Evolutionary conservation across 2,113 vertebrate genomes (phyloP).

Genomic region (Pseudopodoces humilis): DNA sequence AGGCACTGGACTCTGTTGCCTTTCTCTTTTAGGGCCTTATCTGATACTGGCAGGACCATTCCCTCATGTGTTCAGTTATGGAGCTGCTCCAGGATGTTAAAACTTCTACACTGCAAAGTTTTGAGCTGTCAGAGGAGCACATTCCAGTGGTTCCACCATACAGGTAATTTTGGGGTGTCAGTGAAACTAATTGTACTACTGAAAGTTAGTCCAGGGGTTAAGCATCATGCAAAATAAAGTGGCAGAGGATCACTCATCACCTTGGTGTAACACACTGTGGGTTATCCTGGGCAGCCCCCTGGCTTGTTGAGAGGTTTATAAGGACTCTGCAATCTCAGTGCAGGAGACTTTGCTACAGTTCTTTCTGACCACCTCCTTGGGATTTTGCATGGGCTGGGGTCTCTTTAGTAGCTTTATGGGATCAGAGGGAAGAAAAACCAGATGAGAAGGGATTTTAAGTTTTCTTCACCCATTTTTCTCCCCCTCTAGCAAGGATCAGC

Average conservation of each 20-base stretch:
- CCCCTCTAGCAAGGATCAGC: neutral
- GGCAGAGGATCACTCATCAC: neutral
- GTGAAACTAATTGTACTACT: neutral
- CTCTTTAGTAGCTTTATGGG: neutral
- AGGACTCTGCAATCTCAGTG: neutral
- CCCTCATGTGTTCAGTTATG: rapidly evolving
- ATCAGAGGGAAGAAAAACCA: neutral
- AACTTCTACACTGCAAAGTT: neutral
- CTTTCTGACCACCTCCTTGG: neutral
- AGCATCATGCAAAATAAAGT: neutral
- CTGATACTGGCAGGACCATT: neutral
- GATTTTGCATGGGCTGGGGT: neutral
- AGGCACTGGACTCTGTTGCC: neutral
- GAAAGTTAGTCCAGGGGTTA: neutral
- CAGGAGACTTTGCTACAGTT: neutral
- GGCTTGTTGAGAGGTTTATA: neutral
- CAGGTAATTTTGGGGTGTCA: neutral
- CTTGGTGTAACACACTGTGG: neutral
- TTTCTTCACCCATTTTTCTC: neutral
- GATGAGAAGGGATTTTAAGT: neutral
- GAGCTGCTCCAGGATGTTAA: neutral
- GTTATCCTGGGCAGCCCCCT: neutral
- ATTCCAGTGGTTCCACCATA: neutral
- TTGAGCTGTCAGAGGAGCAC: neutral
- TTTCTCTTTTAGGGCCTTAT: neutral